phyloP scores from a whole-genome alignment of 2,888 invertebrate species.

The Tiliacea citrago region DNA sequence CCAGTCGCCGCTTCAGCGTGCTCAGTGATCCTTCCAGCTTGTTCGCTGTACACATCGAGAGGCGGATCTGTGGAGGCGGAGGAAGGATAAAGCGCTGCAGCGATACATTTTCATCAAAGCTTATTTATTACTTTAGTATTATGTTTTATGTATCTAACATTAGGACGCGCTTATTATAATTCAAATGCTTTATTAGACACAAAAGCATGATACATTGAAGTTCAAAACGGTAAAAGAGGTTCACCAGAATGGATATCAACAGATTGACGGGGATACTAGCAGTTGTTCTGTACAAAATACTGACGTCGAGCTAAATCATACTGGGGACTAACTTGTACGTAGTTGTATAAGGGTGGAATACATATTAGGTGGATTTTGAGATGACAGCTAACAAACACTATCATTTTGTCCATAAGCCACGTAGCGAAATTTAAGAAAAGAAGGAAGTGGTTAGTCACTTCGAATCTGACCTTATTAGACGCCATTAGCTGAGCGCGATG shows the following conservation, averaged over 20 bases:
- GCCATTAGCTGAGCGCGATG: constrained; percentile 64
- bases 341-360: background rate
- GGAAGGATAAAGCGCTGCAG: background rate
- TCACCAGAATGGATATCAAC: background rate
- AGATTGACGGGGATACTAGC: background rate
- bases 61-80: constrained; percentile 91
- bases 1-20: constrained; percentile 95
- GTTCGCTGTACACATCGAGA: constrained; percentile 97
- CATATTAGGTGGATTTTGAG: background rate
- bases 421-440: no score
- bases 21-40: constrained; percentile 94
- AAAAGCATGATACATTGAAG: background rate
- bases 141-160: background rate
- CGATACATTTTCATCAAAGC: background rate
- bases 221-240: background rate
- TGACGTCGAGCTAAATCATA: background rate
- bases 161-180: background rate
- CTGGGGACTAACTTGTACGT: no score
- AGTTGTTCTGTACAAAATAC: background rate
- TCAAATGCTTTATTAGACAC: background rate
- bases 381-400: background rate
- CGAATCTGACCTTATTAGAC: constrained; percentile 67
- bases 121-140: background rate
- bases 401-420: background rate
- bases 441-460: background rate